Base-by-base conservation (phyloP, 1,140 invertebrate species). In the Condylostylus longicornis region DNA sequence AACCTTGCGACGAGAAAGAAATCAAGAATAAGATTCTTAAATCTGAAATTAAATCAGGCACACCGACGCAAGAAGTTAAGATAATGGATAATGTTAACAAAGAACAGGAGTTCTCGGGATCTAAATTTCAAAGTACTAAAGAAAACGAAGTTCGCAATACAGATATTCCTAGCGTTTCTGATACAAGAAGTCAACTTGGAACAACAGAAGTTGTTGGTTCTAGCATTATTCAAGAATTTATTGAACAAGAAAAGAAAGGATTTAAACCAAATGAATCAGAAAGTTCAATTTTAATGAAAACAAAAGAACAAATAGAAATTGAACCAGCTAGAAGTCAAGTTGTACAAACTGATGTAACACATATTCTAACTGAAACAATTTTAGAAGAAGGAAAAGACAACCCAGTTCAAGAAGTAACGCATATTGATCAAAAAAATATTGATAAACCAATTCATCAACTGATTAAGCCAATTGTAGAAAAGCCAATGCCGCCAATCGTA, bases 351-450 rank as follows among this genome's bases (percentile, higher is more conserved):
- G 22, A 23, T 7, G 22, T 7, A 6, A 23, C 6, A 23, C 6
- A 6, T 23, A 12, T 7, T 23, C 22, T 23, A 12, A 23, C 12
- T 23, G 31, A 33, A 29, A 10, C 35, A 21, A 18, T 29, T 17
- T 28, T 21, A n/a, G 32, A 35, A 10, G 21, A 38, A 42, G 15
- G 33, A 17, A 25, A 33, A 34, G 17, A n/a, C 2, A 15, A 18
- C 3, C 13, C 30, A 21, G n/a, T 14, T 8, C 5, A 19, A 14
- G n/a, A 35, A 35, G 5, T 22, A 28, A 32, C 20, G 3, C 1
- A 18, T 18, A 19, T 3, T n/a, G 4, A 35, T 22, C 3, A 14
- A n/a, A 13, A 22, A 35, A 35, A n/a, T n/a, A n/a, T 9, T 7
- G 21, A 35, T 22, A 35, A 35, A 23, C n/a, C 14, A 35, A 35